Conservation (phyloP, 2,113 vertebrate genomes). For the Anoura caudifer region DNA sequence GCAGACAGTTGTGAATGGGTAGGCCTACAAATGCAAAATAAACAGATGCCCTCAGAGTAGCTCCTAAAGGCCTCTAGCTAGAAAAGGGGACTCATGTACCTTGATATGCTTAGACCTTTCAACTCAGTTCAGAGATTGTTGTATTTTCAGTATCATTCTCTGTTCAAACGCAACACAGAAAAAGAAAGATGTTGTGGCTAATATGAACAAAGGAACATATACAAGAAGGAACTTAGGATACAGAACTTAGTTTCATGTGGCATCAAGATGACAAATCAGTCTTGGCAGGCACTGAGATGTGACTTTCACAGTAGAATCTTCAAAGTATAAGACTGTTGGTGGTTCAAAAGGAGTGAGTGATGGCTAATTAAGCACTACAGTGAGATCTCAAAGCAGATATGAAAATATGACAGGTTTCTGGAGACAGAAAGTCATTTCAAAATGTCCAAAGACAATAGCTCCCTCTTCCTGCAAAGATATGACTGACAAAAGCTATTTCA, state of each 20-base stretch:
- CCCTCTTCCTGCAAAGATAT: background rate
- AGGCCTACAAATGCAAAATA: background rate
- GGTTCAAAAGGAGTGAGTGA: background rate
- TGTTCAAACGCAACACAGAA: constrained; percentile 21
- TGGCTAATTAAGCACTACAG: background rate
- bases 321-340: background rate
- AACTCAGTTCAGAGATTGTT: background rate
- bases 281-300: background rate
- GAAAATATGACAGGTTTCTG: background rate
- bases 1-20: background rate
- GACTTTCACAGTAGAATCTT: background rate
- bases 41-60: background rate
- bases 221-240: background rate
- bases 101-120: background rate
- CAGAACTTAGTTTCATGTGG: background rate
- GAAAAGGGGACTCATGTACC: background rate
- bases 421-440: background rate
- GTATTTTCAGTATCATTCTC: constrained; percentile 28
- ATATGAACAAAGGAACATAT: background rate
- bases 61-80: background rate
- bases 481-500: background rate
- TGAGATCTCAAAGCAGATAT: constrained; percentile 11
- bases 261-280: constrained; percentile 18
- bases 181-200: constrained; percentile 12
- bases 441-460: background rate